Evolutionary conservation across 1,140 invertebrate species (phyloP), one percentile per base, ranked within the genome.

Genomic region (Cephus cinctus): DNA sequence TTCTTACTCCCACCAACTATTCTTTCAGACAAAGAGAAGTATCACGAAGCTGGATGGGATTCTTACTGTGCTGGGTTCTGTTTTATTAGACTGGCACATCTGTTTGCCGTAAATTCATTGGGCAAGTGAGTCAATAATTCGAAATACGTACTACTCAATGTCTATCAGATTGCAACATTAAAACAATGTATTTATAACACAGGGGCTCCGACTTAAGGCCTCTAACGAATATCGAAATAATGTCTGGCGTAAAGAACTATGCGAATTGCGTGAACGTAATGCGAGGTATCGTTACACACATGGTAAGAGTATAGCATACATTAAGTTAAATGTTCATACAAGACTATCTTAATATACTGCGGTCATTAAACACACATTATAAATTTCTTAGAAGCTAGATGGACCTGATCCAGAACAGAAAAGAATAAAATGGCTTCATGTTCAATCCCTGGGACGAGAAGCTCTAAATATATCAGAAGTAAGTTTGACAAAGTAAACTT

Each of bases 31-130:
- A 27, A 73, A 62, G 12, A 70, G 64, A 55, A 64, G 9, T 83
- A 80, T 53, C 89, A 91, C 59, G 80, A 88, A 62, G 88, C 89
- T 11, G 86, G 86, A 0, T 90, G 83, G 81, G 89, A 91, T 73
- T 83, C 88, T 0, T 89, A 80, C 65, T 83, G 82, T 57, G 78
- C 85, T 52, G 88, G 87, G 62, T 84, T 71, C 55, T 77, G 83
- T 73, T 85, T 84, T 61, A 67, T 86, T 23, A 73, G 75, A 59
- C 61, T 84, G 52, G 74, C 74, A 44, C 76, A 83, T 62, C 43
- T 79, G 18, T 67, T 76, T 42, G 65, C 75, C 16, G 47, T 68
- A 14, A 64, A 71, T 14, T 60, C 54, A 18, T 52, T 44, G 38
- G 57, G 51, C 49, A 20, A 34, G 72, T 74, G 57, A 51, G 57